Evolutionary conservation across 1,140 invertebrate genomes (phyloP), one percentile per base, ranked within the genome.

Genomic region (Charaxes varanes): DNA sequence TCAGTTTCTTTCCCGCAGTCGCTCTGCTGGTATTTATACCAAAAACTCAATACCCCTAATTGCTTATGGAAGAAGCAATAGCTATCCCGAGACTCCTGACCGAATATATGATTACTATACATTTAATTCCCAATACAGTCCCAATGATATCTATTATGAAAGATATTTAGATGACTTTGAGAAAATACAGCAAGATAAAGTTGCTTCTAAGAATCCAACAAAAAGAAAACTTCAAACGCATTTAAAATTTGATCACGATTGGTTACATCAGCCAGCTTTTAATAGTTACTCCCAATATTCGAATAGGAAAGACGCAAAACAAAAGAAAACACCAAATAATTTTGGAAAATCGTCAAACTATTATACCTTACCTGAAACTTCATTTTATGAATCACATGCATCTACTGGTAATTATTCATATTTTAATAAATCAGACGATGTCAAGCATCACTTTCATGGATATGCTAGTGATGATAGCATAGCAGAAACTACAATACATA

Each of bases 391-490:
- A 7, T n/a, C n/a, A n/a, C 2, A 12, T 17, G 2, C 3, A n/a
- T 17, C 10, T 14, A 35, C 4, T 16, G 13, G 7, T 11, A 27
- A 15, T 11, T 11, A 19, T 15, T 15, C 32, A 21, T 15, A 33
- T 26, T 16, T 28, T 19, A 30, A 6, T 18, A 43, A 23, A 15
- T 32, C 50, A 45, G 54, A 47, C 6, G 47, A 61, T 2, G 48
- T 50, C 15, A 30, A 31, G 31, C 50, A 38, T 17, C 53, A 69
- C 35, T 77, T 71, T 42, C 66, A 80, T 44, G 78, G 74, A 11
- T 82, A 84, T 21, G 74, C 82, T 28, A 83, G 76, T 55, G 77
- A 83, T 21, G 67, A 67, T 19, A 84, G 77, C 36, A 62, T 70
- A 38, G 74, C 77, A 26, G 77, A 85, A 63, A 83, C 76, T 5